phyloP scores from a whole-genome alignment of 1,140 invertebrate species.

The Periplaneta americana region DNA sequence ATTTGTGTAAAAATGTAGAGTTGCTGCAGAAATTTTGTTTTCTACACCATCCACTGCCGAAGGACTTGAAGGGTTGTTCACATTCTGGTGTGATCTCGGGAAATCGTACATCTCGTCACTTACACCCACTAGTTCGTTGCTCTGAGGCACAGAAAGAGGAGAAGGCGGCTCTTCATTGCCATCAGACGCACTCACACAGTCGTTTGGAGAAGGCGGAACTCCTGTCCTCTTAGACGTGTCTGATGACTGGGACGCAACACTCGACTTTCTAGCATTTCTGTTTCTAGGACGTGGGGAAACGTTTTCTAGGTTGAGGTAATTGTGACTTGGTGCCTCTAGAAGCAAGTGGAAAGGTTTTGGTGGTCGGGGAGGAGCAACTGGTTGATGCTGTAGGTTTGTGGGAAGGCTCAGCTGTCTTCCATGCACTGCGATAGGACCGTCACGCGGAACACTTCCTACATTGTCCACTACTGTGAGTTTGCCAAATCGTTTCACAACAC shows the following conservation, averaged over 20 bases:
- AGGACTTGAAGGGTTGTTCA: constrained; percentile 31
- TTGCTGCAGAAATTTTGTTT: constrained; percentile 29
- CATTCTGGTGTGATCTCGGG: constrained; percentile 55
- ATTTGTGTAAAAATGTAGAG: constrained; percentile 65
- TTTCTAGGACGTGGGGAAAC: constrained; percentile 16
- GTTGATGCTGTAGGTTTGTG: neutral
- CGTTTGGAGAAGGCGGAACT: neutral
- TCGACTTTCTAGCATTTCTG: neutral
- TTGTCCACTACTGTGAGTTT: constrained; percentile 43
- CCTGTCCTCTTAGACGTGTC: neutral
- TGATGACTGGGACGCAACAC: constrained; percentile 1
- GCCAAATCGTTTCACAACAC: constrained; percentile 49
- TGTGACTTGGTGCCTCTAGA: constrained; percentile 33
- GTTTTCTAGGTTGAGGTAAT: constrained; percentile 29
- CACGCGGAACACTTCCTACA: neutral
- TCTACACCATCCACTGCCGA: constrained; percentile 19
- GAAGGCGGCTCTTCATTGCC: neutral
- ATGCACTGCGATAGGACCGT: constrained; percentile 24
- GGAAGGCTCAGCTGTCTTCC: neutral
- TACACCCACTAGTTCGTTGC: neutral
- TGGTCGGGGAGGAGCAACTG: constrained; percentile 59
- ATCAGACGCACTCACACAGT: neutral
- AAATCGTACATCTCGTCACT: constrained; percentile 66
- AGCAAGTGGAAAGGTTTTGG: constrained; percentile 62
- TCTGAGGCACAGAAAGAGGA: neutral